Evolutionary conservation across 2,113 vertebrate species (phyloP).

Genomic region (Argyrosomus japonicus): DNA sequence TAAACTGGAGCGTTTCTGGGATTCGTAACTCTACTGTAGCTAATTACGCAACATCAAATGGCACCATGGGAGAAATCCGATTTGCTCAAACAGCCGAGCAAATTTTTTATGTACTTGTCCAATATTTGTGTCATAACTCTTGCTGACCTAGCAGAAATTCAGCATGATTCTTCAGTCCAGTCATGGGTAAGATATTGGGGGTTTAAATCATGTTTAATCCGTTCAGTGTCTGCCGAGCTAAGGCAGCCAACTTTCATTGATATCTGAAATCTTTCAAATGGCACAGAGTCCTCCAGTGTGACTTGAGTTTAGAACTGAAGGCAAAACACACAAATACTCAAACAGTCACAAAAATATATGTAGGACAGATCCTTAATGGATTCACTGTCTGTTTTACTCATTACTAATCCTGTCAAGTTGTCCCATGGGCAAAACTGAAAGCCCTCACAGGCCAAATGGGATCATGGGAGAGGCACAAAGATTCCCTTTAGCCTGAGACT

Average conservation of each 20-base stretch:
- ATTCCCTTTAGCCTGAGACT: slow-evolving; percentile 50
- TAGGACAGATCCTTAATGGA: not conserved
- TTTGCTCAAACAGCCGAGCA: no score
- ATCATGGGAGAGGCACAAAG: slow-evolving; percentile 69
- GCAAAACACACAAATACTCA: not conserved
- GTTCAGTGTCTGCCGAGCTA: not conserved
- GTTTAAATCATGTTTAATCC: not conserved
- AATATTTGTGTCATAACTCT: not conserved
- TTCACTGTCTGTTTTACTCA: slow-evolving; percentile 49
- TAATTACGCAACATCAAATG: not conserved
- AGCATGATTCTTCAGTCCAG: not conserved
- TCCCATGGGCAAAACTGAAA: slow-evolving; percentile 57
- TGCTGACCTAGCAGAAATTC: not conserved
- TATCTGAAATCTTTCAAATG: not conserved
- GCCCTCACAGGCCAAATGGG: slow-evolving; percentile 52
- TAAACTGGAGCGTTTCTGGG: not conserved
- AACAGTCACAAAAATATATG: not conserved
- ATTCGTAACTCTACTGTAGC: not conserved
- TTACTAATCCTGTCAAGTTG: slow-evolving; percentile 42
- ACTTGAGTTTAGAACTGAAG: not conserved
- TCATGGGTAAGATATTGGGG: not conserved
- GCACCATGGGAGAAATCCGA: no score
- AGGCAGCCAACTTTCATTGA: not conserved
- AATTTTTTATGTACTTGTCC: not conserved
- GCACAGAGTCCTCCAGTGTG: not conserved